Conservation (phyloP, 1,140 invertebrate genomes). For the Gryon sp. region DNA sequence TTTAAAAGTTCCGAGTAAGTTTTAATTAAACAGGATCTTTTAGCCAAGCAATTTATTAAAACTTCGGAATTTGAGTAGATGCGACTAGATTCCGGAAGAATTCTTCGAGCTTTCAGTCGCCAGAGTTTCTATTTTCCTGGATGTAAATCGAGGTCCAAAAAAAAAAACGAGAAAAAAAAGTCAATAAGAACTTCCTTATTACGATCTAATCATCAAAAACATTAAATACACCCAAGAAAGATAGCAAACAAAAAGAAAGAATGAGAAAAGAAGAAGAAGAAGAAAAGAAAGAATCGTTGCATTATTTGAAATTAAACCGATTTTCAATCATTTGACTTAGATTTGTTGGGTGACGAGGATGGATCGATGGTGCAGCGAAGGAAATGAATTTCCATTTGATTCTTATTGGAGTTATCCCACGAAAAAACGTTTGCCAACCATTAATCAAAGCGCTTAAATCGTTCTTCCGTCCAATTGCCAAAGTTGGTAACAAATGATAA, state of each 20-base stretch:
- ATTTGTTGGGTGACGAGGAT: not conserved
- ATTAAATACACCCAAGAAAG: too few relatives aligned
- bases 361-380: not conserved
- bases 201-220: too few relatives aligned
- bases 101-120: slow-evolving; percentile 33
- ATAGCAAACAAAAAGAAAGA: too few relatives aligned
- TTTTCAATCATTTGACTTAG: slow-evolving; percentile 1
- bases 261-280: too few relatives aligned
- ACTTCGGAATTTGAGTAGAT: slow-evolving; percentile 61
- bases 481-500: slow-evolving; percentile 25
- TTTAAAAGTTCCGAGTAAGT: slow-evolving; percentile 64
- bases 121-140: slow-evolving; percentile 6
- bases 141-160: slow-evolving; percentile 42
- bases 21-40: slow-evolving; percentile 66
- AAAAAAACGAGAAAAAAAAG: slow-evolving; percentile 18
- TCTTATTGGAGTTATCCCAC: not conserved
- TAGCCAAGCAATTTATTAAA: slow-evolving; percentile 64
- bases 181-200: slow-evolving; percentile 69
- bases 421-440: not conserved
- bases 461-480: not conserved
- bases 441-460: slow-evolving; percentile 11
- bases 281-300: not conserved
- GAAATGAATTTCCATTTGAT: slow-evolving; percentile 16
- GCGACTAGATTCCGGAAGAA: slow-evolving; percentile 61
- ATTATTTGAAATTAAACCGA: not conserved